A percentile compares a stretch with the other conserved stretches of the same genome.
Conservation (phyloP, 2,113 vertebrate species). For the western clawed frog (Xenopus tropicalis) region DNA sequence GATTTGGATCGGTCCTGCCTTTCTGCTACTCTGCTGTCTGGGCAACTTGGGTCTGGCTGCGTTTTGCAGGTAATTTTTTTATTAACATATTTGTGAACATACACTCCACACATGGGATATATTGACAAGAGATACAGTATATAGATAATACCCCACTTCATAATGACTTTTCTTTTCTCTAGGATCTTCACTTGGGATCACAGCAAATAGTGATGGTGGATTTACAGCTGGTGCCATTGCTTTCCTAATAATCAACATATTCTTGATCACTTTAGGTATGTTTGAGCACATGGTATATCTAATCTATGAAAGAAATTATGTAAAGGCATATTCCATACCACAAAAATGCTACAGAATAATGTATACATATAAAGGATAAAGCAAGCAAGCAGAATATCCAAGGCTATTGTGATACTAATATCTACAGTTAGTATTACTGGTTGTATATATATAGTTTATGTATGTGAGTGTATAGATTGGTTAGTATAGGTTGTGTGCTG, state of each 20-base stretch:
- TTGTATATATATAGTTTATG: too few relatives aligned
- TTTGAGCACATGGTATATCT: not conserved
- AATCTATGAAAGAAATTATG: not conserved
- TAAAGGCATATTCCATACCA: not conserved
- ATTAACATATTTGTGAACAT: not conserved
- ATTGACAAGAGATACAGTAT: too few relatives aligned
- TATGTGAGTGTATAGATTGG: too few relatives aligned
- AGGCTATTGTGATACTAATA: too few relatives aligned
- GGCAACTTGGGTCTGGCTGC: constrained; percentile 83
- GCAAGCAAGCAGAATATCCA: too few relatives aligned
- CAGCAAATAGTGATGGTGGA: constrained; percentile 51
- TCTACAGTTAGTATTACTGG: too few relatives aligned
- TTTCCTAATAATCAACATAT: constrained; percentile 75
- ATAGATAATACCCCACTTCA: too few relatives aligned
- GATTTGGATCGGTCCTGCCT: constrained; percentile 73
- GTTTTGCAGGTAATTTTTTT: constrained; percentile 70
- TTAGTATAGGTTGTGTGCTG: too few relatives aligned
- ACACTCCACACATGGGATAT: too few relatives aligned
- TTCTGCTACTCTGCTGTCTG: constrained; percentile 75
- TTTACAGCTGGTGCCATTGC: constrained; percentile 74
- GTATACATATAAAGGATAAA: too few relatives aligned
- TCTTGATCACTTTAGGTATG: constrained; percentile 75
- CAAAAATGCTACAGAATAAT: too few relatives aligned
- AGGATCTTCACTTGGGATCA: constrained; percentile 63
- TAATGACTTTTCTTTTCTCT: constrained; percentile 26